Conservation (phyloP, 2,888 invertebrate species). For the Sphecodes monilicornis region DNA sequence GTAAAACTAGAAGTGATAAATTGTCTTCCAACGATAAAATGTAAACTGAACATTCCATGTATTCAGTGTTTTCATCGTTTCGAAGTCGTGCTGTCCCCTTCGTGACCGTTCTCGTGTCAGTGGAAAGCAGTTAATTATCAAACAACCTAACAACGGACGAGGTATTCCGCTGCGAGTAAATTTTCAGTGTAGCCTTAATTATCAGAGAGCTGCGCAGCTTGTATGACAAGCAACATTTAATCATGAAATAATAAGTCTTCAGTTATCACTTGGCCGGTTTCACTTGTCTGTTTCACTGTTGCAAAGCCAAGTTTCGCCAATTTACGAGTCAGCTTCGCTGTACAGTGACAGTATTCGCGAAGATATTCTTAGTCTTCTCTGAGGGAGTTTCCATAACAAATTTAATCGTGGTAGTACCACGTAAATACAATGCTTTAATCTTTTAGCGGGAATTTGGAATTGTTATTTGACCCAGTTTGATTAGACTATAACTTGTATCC, state of each 20-base stretch:
- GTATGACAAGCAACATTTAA: conserved; percentile 5
- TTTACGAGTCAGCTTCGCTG: not conserved
- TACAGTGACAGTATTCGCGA: not conserved
- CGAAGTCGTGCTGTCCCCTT: not conserved
- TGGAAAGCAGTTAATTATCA: not conserved
- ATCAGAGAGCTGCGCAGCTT: not conserved
- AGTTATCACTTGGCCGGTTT: conserved; percentile 17
- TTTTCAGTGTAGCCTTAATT: not conserved
- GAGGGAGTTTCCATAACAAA: conserved; percentile 11
- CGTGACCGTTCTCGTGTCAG: not conserved
- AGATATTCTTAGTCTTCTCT: conserved; percentile 4
- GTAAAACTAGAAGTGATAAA: no score
- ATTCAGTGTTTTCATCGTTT: not conserved
- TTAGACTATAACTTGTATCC: not conserved
- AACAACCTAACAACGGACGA: not conserved
- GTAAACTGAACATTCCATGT: not conserved
- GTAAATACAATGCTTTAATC: not conserved
- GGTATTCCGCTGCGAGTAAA: not conserved
- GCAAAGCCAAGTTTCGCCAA: conserved; percentile 6
- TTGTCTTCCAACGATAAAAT: no score
- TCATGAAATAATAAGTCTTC: conserved; percentile 8
- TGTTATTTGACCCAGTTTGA: not conserved
- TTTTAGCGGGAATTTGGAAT: not conserved
- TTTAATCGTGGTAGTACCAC: conserved; percentile 7
- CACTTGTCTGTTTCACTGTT: conserved; percentile 9